A percentile compares a stretch with the other conserved stretches of the same genome.
Conservation (phyloP, 2,113 vertebrate species). For the Rhinichthys klamathensis region DNA sequence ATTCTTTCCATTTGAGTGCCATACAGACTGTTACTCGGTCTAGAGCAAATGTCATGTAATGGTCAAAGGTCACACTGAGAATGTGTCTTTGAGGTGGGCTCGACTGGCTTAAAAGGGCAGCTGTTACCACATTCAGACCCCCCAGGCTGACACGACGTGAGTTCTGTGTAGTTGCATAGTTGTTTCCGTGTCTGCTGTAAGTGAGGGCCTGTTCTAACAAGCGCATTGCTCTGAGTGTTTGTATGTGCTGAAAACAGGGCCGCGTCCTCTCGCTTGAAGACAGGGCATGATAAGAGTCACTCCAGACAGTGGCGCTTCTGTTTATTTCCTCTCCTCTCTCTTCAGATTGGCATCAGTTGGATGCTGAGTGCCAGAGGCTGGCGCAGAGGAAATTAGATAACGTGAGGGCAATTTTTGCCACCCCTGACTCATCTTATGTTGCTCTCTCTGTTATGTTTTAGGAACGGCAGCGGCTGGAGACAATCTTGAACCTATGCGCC, state of each 20-base stretch:
- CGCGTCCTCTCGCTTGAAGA: not conserved
- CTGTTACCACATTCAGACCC: conserved; percentile 29
- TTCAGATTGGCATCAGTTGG: conserved; percentile 43
- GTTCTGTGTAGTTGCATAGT: not conserved
- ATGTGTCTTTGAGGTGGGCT: conserved; percentile 17
- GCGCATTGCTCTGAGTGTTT: not conserved
- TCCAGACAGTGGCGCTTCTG: conserved; percentile 25
- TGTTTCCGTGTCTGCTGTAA: not conserved
- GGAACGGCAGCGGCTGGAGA: conserved; percentile 93
- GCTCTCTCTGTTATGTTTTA: conserved; percentile 47
- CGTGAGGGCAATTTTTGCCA: not conserved
- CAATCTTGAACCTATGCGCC: conserved; percentile 94
- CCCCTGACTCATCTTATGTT: conserved; percentile 17
- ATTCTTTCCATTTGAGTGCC: not conserved
- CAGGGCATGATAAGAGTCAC: conserved; percentile 39
- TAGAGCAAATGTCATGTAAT: not conserved
- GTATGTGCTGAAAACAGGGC: not conserved
- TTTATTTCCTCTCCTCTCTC: conserved; percentile 19
- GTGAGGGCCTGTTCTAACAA: conserved; percentile 12
- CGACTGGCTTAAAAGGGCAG: not conserved
- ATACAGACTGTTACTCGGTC: not conserved
- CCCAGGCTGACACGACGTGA: conserved; percentile 5
- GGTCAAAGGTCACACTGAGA: conserved; percentile 20
- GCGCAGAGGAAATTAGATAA: conserved; percentile 45
- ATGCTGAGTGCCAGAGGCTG: not conserved